A percentile compares a stretch with the other conserved stretches of the same genome.
Conservation (phyloP, 2,888 invertebrate genomes). For the Agrochola macilenta region DNA sequence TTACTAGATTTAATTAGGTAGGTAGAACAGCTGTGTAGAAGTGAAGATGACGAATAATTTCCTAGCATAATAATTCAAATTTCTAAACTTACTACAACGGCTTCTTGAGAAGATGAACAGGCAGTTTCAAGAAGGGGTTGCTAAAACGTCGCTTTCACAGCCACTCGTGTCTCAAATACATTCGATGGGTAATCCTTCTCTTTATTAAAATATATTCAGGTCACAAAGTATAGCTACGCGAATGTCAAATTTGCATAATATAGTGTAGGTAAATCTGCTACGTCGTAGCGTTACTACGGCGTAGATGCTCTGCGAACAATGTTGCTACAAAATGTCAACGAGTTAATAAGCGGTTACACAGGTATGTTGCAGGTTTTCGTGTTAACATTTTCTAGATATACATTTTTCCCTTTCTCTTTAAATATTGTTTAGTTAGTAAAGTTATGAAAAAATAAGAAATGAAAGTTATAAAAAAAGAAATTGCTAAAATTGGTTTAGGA, state of each 20-base stretch:
- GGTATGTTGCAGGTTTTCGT: conserved; percentile 3
- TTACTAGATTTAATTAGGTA: conserved; percentile 51
- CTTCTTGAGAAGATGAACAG: conserved; percentile 67
- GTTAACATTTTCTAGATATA: background rate
- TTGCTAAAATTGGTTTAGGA: background rate
- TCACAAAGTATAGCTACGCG: conserved; percentile 24
- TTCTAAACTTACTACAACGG: conserved; percentile 68
- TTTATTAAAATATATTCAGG: conserved; percentile 43
- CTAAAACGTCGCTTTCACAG: conserved; percentile 50
- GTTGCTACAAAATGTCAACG: conserved; percentile 17
- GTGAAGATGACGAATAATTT: conserved; percentile 60
- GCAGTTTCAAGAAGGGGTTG: conserved; percentile 55
- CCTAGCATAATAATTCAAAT: conserved; percentile 56
- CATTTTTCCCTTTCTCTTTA: background rate
- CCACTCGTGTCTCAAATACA: conserved; percentile 21
- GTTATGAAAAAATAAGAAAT: background rate
- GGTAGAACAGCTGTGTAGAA: conserved; percentile 28
- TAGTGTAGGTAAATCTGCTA: conserved; percentile 34
- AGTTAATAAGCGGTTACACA: conserved; percentile 25
- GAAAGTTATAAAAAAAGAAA: no score
- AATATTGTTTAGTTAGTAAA: background rate
- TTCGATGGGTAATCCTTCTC: conserved; percentile 24
- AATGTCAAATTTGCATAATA: conserved; percentile 34
- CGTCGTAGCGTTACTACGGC: conserved; percentile 55
- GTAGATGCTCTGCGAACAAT: conserved; percentile 40